Evolutionary conservation across 2,888 invertebrate species (phyloP).

Genomic region (Apodemia hepburni): DNA sequence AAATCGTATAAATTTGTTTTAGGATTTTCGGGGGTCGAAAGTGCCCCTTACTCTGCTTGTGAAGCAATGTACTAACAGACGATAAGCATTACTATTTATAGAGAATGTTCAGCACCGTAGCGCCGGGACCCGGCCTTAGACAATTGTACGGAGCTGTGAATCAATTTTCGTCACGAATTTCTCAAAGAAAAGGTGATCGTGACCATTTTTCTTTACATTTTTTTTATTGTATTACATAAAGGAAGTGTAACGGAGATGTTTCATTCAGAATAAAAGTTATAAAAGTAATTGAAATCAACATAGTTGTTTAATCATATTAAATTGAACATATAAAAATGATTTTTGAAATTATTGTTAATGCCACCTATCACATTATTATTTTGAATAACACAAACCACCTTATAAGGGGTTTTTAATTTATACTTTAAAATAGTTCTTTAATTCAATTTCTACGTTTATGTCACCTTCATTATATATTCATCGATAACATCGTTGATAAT

Average conservation of each 20-base stretch:
- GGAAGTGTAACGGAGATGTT: not conserved
- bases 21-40: constrained; percentile 43
- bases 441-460: too few species aligned
- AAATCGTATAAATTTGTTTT: constrained; percentile 29
- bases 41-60: constrained; percentile 57
- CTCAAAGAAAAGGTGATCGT: constrained; percentile 18
- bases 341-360: too few species aligned
- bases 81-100: constrained; percentile 62
- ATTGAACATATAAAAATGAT: too few species aligned
- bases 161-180: constrained; percentile 24
- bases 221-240: constrained; percentile 9
- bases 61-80: constrained; percentile 60
- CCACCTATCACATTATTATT: too few species aligned
- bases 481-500: too few species aligned
- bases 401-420: too few species aligned
- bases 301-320: too few species aligned
- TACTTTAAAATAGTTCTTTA: too few species aligned
- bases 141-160: constrained; percentile 50
- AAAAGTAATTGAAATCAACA: not conserved
- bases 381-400: too few species aligned
- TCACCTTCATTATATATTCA: too few species aligned
- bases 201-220: constrained; percentile 17
- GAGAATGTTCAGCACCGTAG: constrained; percentile 41
- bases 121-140: constrained; percentile 33
- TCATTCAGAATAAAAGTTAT: not conserved